phyloP scores from a whole-genome alignment of 2,113 vertebrate species.

The Meles meles region DNA sequence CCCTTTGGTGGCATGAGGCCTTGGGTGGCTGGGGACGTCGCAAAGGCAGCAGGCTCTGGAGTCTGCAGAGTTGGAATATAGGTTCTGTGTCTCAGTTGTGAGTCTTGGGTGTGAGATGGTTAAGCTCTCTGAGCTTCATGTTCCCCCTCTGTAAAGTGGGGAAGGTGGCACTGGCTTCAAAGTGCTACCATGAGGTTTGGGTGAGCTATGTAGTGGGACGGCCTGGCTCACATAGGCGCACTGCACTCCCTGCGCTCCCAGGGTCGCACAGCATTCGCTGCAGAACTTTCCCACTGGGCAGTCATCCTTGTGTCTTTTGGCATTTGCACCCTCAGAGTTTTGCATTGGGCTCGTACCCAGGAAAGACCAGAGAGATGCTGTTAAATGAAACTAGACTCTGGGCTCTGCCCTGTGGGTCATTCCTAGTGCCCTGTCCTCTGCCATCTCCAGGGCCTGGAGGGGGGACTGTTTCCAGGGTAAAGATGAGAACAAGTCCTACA shows the following conservation, averaged over 20 bases:
- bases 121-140: background rate
- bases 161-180: background rate
- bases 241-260: fast-evolving
- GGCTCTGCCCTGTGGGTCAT: background rate
- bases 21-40: background rate
- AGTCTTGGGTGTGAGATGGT: background rate
- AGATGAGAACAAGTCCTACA: background rate
- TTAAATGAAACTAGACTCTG: background rate
- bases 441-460: background rate
- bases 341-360: background rate
- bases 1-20: background rate
- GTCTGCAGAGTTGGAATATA: background rate
- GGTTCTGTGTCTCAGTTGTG: background rate
- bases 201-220: background rate
- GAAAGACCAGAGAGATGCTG: background rate
- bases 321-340: background rate
- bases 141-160: background rate
- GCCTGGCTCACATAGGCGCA: too few relatives aligned
- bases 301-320: background rate
- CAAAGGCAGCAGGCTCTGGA: background rate
- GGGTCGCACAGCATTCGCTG: background rate
- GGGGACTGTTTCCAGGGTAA: background rate
- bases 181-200: background rate
- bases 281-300: background rate
- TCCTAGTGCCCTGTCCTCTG: background rate